These are phyloP conservation scores for Oasisia sp. DNA, from an alignment of 2,888 invertebrate genomes.

Conservation along the genomic window DNA sequence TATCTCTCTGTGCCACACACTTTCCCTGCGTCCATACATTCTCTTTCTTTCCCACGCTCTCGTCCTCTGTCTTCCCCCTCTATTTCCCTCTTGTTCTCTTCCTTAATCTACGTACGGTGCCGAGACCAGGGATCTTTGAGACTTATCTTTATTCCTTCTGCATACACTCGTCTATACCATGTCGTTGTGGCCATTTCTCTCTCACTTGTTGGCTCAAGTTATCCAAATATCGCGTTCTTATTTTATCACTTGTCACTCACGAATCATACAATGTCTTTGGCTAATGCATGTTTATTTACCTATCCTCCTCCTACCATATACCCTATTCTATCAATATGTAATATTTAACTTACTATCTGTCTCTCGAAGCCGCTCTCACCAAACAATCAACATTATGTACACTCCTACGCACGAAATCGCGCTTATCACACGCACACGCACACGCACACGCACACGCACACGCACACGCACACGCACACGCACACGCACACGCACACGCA, in stretches of 20 bases:
- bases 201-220: conserved; percentile 25
- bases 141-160: conserved; percentile 27
- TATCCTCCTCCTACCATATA: too few relatives aligned
- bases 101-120: too few relatives aligned
- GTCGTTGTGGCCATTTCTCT: conserved; percentile 25
- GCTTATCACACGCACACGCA: too few relatives aligned
- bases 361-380: too few relatives aligned
- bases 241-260: background rate
- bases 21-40: background rate
- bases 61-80: conserved; percentile 20
- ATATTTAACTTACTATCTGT: too few relatives aligned
- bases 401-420: too few relatives aligned
- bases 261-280: background rate
- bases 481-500: too few relatives aligned
- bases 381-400: too few relatives aligned
- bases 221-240: background rate
- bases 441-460: background rate
- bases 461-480: background rate
- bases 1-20: background rate
- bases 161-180: conserved; percentile 28
- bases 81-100: conserved; percentile 29
- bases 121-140: too few relatives aligned
- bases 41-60: background rate
- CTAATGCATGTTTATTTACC: background rate
- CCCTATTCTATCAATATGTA: too few relatives aligned